A percentile compares a stretch with the other conserved stretches of the same genome.
Conservation (phyloP, 1,140 invertebrate species). For the Venturia canescens region DNA sequence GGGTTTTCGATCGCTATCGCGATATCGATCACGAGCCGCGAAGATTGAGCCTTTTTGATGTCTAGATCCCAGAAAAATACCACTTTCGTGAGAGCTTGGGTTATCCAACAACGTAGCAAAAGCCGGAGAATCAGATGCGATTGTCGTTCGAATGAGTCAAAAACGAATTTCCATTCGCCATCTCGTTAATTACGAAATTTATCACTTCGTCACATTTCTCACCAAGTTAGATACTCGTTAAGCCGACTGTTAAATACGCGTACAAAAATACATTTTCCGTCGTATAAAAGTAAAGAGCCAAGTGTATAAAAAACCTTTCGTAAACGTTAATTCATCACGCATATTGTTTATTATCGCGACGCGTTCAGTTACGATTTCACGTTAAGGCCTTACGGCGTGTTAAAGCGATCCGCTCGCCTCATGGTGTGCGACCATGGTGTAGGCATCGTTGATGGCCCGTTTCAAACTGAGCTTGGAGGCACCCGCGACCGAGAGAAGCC, state of each 20-base stretch:
- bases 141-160: too few species aligned
- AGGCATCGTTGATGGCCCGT: conserved; percentile 73
- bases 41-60: not conserved
- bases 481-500: conserved; percentile 39
- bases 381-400: not conserved
- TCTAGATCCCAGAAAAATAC: not conserved
- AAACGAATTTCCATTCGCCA: too few species aligned
- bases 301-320: not conserved
- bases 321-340: not conserved
- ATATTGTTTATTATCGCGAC: not conserved
- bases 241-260: too few species aligned
- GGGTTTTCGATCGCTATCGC: not conserved
- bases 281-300: not conserved
- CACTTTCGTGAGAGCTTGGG: not conserved
- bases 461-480: conserved; percentile 68
- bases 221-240: too few species aligned
- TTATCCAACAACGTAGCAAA: too few species aligned
- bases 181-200: too few species aligned
- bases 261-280: too few species aligned
- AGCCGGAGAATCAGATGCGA: too few species aligned
- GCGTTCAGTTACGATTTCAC: not conserved
- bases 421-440: conserved; percentile 70
- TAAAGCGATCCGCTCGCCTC: conserved; percentile 51
- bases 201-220: too few species aligned
- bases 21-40: conserved; percentile 19